phyloP scores from a whole-genome alignment of 2,888 invertebrate genomes.

The Nomada goodeniana region DNA sequence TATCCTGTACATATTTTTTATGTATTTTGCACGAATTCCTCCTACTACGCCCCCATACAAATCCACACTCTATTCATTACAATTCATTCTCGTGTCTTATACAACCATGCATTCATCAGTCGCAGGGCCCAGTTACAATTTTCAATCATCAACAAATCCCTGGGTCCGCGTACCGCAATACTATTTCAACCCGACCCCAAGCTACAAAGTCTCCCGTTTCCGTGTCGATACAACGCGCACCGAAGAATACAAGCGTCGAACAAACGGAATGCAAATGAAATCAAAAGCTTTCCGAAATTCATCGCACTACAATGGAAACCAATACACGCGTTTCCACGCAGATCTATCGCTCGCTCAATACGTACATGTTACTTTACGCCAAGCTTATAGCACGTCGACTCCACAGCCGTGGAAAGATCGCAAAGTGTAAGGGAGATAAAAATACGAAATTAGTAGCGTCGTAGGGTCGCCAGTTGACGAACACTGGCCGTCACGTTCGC shows the following conservation, averaged over 20 bases:
- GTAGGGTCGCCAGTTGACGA: neutral
- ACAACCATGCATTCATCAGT: too few relatives aligned
- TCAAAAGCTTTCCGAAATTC: too few relatives aligned
- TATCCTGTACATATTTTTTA: too few relatives aligned
- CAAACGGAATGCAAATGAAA: neutral
- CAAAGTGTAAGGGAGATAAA: neutral
- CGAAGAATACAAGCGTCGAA: neutral
- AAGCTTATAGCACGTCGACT: neutral
- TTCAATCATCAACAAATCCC: too few relatives aligned
- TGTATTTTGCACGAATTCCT: too few relatives aligned
- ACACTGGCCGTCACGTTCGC: slow-evolving; percentile 40
- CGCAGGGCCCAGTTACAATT: too few relatives aligned
- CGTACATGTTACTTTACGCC: neutral
- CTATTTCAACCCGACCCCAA: neutral
- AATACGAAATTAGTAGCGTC: neutral
- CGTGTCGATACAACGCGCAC: too few relatives aligned
- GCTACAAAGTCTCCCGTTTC: neutral
- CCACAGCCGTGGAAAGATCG: neutral
- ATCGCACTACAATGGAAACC: neutral
- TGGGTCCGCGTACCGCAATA: neutral
- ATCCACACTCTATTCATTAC: too few relatives aligned
- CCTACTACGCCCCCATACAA: too few relatives aligned
- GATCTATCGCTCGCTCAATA: too few relatives aligned
- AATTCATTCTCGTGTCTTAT: too few relatives aligned
- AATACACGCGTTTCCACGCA: neutral